Conservation (phyloP, 2,888 invertebrate species). For the Morpho deidamia region DNA sequence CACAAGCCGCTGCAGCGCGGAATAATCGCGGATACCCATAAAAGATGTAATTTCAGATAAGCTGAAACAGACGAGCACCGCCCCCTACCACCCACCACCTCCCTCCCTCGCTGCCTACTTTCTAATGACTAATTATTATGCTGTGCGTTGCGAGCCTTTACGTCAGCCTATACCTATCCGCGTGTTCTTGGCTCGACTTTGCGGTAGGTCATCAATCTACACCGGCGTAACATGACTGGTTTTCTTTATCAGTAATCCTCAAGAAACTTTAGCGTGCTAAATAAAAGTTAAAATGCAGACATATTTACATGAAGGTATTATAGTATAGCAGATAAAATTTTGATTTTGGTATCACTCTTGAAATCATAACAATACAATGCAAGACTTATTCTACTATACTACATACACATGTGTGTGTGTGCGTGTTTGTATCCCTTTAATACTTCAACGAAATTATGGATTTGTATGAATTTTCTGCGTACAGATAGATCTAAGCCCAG, state of each 20-base stretch:
- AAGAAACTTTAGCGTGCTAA: slow-evolving; percentile 21
- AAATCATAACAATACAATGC: too few relatives aligned
- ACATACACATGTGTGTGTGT: too few relatives aligned
- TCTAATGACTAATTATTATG: slow-evolving; percentile 80
- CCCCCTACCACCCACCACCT: slow-evolving; percentile 43
- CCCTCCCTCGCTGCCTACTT: slow-evolving; percentile 66
- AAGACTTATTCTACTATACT: too few relatives aligned
- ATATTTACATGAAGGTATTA: too few relatives aligned
- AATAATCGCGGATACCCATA: slow-evolving; percentile 79
- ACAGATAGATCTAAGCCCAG: too few relatives aligned
- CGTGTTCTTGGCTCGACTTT: slow-evolving; percentile 46
- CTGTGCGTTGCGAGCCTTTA: slow-evolving; percentile 75
- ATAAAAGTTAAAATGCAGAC: too few relatives aligned
- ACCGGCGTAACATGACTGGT: slow-evolving; percentile 36
- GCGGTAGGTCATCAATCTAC: slow-evolving; percentile 53
- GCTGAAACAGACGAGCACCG: slow-evolving; percentile 77
- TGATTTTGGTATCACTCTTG: too few relatives aligned
- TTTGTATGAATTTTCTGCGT: too few relatives aligned
- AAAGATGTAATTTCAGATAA: slow-evolving; percentile 80
- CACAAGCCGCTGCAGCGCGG: slow-evolving; percentile 75
- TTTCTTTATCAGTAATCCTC: slow-evolving; percentile 27
- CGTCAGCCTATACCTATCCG: slow-evolving; percentile 56
- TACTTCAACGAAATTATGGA: too few relatives aligned
- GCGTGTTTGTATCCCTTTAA: too few relatives aligned
- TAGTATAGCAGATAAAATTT: too few relatives aligned